Evolutionary conservation across 2,797 vertebrate species (phyloP).

Genomic region (Gouania willdenowi): DNA sequence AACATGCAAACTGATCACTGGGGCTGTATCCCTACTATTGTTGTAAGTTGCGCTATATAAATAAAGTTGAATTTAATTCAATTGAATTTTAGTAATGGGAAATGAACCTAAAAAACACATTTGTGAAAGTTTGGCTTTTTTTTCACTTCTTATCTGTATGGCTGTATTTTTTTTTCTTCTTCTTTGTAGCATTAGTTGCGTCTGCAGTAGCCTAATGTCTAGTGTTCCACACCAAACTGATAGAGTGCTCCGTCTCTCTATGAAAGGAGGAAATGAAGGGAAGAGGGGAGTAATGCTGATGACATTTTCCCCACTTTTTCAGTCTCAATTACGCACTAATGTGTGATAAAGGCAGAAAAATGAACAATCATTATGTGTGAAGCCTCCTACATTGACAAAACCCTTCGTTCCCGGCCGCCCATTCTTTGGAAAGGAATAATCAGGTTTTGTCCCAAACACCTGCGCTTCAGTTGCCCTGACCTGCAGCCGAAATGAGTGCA

Average conservation of each 20-base stretch:
- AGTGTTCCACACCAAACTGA: slow-evolving; percentile 35
- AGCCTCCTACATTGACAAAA: slow-evolving; percentile 62
- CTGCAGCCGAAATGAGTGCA: slow-evolving; percentile 79
- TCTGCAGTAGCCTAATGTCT: too few relatives aligned
- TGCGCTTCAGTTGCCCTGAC: slow-evolving; percentile 80
- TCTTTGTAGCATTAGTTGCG: too few relatives aligned
- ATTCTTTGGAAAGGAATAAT: slow-evolving; percentile 71
- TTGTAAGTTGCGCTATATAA: too few relatives aligned
- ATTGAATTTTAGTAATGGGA: too few relatives aligned
- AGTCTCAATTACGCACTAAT: slow-evolving; percentile 73
- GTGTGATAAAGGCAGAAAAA: slow-evolving; percentile 75
- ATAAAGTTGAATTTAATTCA: too few relatives aligned
- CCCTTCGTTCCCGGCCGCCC: slow-evolving; percentile 62
- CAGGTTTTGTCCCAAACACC: slow-evolving; percentile 79
- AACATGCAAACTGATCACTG: too few relatives aligned
- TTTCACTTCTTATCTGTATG: too few relatives aligned
- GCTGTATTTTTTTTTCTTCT: too few relatives aligned
- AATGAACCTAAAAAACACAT: too few relatives aligned
- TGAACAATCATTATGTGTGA: slow-evolving; percentile 61
- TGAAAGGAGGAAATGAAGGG: slow-evolving; percentile 50
- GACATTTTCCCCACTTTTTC: slow-evolving; percentile 53
- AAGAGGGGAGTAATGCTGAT: slow-evolving; percentile 59
- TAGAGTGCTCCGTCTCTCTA: slow-evolving; percentile 34
- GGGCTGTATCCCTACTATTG: too few relatives aligned
- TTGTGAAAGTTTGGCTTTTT: too few relatives aligned